These are phyloP conservation scores for Synanthedon tipuliformis DNA, from an alignment of 2,888 invertebrate species.

Conservation along the genomic window DNA sequence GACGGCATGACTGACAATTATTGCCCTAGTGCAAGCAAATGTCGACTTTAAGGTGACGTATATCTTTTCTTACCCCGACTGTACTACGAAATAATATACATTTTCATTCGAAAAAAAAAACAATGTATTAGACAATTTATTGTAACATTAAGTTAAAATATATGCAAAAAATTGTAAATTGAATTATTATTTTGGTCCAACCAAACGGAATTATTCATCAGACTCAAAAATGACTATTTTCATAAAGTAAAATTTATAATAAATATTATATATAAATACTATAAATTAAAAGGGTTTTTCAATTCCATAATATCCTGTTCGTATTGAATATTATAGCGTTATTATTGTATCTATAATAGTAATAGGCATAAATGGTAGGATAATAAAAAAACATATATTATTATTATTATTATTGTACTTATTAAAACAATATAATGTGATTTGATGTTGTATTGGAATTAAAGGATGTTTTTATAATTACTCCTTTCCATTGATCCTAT, in stretches of 20 bases:
- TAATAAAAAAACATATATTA: conserved; percentile 23
- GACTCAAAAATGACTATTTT: conserved; percentile 44
- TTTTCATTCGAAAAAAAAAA: conserved; percentile 22
- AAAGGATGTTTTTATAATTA: conserved; percentile 64
- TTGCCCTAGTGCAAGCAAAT: no score
- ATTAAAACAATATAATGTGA: conserved; percentile 70
- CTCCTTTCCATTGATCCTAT: conserved; percentile 48
- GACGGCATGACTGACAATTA: neutral
- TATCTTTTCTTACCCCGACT: conserved; percentile 1
- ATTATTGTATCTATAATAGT: conserved; percentile 7
- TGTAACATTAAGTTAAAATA: conserved; percentile 22
- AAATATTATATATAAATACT: conserved; percentile 28
- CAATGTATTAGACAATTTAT: conserved; percentile 30
- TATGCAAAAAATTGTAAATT: conserved; percentile 12
- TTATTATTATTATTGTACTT: conserved; percentile 47
- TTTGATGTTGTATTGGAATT: conserved; percentile 70
- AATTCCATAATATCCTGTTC: conserved; percentile 15
- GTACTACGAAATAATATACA: conserved; percentile 24
- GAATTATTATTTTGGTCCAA: conserved; percentile 46
- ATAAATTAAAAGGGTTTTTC: conserved; percentile 25
- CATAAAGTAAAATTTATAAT: conserved; percentile 34
- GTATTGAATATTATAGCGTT: conserved; percentile 4
- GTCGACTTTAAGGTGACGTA: no score
- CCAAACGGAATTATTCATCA: conserved; percentile 24
- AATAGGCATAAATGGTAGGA: conserved; percentile 19